Evolutionary conservation across 2,113 vertebrate species (phyloP).

Genomic region (Ranitomeya imitator): DNA sequence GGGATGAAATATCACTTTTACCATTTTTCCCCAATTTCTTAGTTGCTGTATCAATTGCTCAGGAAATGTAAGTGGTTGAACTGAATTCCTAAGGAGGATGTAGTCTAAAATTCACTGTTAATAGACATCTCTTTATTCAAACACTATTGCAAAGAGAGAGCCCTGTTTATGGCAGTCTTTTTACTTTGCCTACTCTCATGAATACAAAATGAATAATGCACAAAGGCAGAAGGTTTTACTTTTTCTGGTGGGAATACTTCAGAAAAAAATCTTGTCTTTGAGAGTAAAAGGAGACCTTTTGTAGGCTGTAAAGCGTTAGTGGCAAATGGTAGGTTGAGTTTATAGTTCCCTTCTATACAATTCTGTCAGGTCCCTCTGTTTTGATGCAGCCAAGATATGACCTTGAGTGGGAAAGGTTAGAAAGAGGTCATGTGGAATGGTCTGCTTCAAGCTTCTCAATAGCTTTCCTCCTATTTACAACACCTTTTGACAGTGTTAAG

Average conservation of each 20-base stretch:
- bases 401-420: slow-evolving; percentile 78
- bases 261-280: slow-evolving; percentile 54
- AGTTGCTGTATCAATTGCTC: slow-evolving; percentile 51
- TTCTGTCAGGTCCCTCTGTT: slow-evolving; percentile 70
- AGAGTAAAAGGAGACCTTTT: slow-evolving; percentile 52
- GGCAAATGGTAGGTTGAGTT: slow-evolving; percentile 43
- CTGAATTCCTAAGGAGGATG: slow-evolving; percentile 50
- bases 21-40: slow-evolving; percentile 39
- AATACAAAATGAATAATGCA: not conserved
- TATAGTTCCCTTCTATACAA: slow-evolving; percentile 49
- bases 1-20: slow-evolving; percentile 49
- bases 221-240: slow-evolving; percentile 33
- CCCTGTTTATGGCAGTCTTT: not conserved
- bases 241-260: slow-evolving; percentile 56
- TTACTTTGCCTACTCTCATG: not conserved
- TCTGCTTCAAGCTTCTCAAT: slow-evolving; percentile 65
- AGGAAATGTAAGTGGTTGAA: slow-evolving; percentile 52
- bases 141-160: not conserved
- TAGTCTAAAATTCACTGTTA: slow-evolving; percentile 46
- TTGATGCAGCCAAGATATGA: slow-evolving; percentile 75
- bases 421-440: slow-evolving; percentile 77
- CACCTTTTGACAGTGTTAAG: slow-evolving; percentile 83
- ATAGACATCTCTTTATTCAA: not conserved
- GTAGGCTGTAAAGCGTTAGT: not conserved
- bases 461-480: slow-evolving; percentile 71